phyloP scores from a whole-genome alignment of 2,113 vertebrate species.

The Dromas ardeola region DNA sequence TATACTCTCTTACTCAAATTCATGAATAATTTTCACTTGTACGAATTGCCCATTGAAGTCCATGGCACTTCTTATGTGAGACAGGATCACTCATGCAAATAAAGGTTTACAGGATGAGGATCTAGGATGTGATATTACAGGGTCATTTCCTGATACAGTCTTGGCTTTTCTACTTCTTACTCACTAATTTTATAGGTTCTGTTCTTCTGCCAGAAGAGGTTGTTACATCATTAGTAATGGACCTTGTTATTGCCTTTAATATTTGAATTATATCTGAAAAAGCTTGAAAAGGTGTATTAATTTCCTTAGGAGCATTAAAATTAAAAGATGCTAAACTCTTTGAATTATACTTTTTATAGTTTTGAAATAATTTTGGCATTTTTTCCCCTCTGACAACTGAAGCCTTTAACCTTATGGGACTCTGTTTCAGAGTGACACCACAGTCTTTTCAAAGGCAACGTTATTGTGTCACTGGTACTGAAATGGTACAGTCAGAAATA shows the following conservation, averaged over 20 bases:
- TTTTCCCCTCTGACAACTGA: neutral
- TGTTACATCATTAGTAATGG: conserved; percentile 40
- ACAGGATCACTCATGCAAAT: conserved; percentile 28
- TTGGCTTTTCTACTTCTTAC: conserved; percentile 20
- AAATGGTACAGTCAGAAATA: conserved; percentile 27
- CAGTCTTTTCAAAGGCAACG: conserved; percentile 44
- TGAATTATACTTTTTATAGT: conserved; percentile 31
- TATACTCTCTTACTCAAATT: conserved; percentile 12
- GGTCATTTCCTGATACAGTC: neutral
- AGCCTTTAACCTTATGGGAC: neutral
- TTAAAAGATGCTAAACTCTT: conserved; percentile 30
- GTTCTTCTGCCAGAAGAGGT: neutral
- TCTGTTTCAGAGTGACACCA: conserved; percentile 42
- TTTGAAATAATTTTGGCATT: conserved; percentile 52
- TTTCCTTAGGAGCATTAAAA: conserved; percentile 40
- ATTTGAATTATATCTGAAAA: conserved; percentile 54
- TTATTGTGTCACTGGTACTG: conserved; percentile 20
- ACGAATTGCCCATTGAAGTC: neutral
- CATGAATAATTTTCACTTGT: conserved; percentile 45
- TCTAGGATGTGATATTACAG: neutral
- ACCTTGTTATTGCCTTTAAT: conserved; percentile 51
- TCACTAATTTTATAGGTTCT: conserved; percentile 11
- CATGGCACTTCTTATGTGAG: neutral
- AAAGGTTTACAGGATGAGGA: neutral
- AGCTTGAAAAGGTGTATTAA: conserved; percentile 10